Conservation (phyloP, 2,113 vertebrate genomes). For the Nematolebias whitei region DNA sequence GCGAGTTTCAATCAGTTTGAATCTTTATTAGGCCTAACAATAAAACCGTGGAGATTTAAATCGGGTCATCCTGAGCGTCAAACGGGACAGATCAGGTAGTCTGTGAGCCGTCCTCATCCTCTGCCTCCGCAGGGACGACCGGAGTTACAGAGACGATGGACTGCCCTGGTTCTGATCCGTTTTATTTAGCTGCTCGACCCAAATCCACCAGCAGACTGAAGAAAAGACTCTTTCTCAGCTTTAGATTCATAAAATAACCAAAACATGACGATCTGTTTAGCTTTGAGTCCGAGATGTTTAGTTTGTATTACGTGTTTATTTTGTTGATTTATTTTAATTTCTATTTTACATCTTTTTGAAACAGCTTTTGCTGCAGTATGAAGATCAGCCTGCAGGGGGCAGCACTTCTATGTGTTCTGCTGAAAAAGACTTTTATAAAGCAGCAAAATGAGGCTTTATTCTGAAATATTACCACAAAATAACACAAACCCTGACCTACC, state of each 20-base stretch:
- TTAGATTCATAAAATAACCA: background rate
- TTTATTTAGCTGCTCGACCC: slow-evolving; percentile 70
- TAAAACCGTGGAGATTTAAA: too few species aligned
- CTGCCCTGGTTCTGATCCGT: slow-evolving; percentile 57
- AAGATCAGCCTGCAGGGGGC: slow-evolving; percentile 45
- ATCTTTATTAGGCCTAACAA: too few species aligned
- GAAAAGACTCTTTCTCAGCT: background rate
- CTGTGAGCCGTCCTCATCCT: background rate
- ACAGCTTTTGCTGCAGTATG: slow-evolving; percentile 1
- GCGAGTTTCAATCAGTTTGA: too few species aligned
- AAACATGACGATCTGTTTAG: background rate
- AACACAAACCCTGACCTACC: too few species aligned
- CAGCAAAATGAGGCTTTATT: background rate
- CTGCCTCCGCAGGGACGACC: slow-evolving; percentile 8
- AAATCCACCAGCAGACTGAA: slow-evolving; percentile 26
- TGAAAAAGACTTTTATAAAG: too few species aligned
- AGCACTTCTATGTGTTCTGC: background rate
- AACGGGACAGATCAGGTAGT: too few species aligned
- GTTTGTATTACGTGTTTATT: background rate
- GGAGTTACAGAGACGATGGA: slow-evolving; percentile 36
- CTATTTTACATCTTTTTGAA: too few species aligned
- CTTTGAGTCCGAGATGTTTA: background rate
- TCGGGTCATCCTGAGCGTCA: too few species aligned
- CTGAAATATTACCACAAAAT: too few species aligned
- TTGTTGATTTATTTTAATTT: too few species aligned